phyloP scores from a whole-genome alignment of 1,140 invertebrate genomes.

The Acromyrmex charruanus region DNA sequence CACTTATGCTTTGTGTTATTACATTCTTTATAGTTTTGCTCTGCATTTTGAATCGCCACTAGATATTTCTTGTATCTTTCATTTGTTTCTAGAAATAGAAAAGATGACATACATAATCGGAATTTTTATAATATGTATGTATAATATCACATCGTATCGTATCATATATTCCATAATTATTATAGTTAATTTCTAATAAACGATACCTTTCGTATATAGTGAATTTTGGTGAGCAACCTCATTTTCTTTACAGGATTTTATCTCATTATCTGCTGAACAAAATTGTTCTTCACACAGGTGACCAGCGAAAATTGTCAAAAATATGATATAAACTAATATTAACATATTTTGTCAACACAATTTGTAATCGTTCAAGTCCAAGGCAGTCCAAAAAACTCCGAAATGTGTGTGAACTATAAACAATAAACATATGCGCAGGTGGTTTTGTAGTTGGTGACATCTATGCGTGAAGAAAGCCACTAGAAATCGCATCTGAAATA shows the following conservation, averaged over 20 bases:
- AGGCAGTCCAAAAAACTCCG: too few relatives aligned
- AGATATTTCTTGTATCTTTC: constrained; percentile 77
- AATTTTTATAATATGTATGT: too few relatives aligned
- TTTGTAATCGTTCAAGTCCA: too few relatives aligned
- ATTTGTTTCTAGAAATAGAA: constrained; percentile 67
- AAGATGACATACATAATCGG: background rate
- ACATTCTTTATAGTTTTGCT: constrained; percentile 76
- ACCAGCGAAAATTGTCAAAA: constrained; percentile 3
- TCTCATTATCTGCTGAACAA: constrained; percentile 33
- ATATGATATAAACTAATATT: constrained; percentile 28
- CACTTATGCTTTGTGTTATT: constrained; percentile 88
- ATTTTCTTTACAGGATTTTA: constrained; percentile 36
- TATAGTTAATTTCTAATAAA: background rate
- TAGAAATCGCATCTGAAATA: background rate
- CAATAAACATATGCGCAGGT: background rate
- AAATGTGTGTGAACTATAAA: too few relatives aligned
- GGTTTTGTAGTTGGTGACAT: constrained; percentile 28
- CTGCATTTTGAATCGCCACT: constrained; percentile 75
- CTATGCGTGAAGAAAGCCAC: background rate
- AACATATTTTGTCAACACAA: constrained; percentile 5
- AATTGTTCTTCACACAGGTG: constrained; percentile 50
- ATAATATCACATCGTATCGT: background rate
- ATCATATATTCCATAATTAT: background rate
- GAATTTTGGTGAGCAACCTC: background rate
- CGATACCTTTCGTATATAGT: constrained; percentile 65